Percentiles rank a stretch among this genome's conserved stretches.
These are phyloP conservation scores for Diplogasteroides magnus DNA, from an alignment of 1,140 invertebrate species.

Conservation along the genomic window DNA sequence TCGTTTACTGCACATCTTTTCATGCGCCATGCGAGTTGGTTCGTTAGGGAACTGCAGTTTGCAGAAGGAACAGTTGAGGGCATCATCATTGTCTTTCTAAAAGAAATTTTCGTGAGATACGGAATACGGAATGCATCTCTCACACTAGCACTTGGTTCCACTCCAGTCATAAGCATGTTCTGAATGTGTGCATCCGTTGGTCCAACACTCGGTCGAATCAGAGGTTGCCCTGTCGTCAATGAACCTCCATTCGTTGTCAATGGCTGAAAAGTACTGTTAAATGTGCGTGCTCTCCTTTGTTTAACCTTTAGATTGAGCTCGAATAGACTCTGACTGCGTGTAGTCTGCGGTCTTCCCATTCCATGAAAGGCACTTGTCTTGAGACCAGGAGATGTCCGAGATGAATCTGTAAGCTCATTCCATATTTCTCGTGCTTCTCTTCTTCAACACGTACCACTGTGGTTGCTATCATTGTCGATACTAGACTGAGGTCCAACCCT, in stretches of 20 bases:
- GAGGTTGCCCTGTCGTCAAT: slow-evolving; percentile 19
- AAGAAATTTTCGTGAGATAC: neutral
- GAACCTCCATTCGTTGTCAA: slow-evolving; percentile 13
- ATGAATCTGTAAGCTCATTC: slow-evolving; percentile 14
- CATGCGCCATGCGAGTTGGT: neutral
- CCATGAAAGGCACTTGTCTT: slow-evolving; percentile 8
- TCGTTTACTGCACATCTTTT: slow-evolving; percentile 17
- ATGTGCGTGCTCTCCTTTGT: neutral
- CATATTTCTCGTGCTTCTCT: slow-evolving; percentile 15
- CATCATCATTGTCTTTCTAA: slow-evolving; percentile 3
- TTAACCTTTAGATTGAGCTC: slow-evolving; percentile 7
- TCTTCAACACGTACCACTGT: slow-evolving; percentile 24
- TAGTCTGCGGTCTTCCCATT: too few species aligned
- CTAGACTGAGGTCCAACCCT: slow-evolving; percentile 30
- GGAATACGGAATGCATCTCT: neutral
- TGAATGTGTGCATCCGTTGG: neutral
- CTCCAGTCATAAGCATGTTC: slow-evolving; percentile 5
- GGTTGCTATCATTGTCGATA: slow-evolving; percentile 34
- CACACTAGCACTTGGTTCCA: neutral
- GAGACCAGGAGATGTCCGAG: neutral
- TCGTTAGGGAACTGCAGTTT: slow-evolving; percentile 2
- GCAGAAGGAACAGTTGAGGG: slow-evolving; percentile 19
- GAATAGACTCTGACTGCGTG: slow-evolving; percentile 20
- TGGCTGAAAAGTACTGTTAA: slow-evolving; percentile 12
- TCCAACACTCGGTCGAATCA: slow-evolving; percentile 5